Evolutionary conservation across 2,888 invertebrate species (phyloP), one percentile per base, ranked within the genome.

Genomic region (Laothoe populi): DNA sequence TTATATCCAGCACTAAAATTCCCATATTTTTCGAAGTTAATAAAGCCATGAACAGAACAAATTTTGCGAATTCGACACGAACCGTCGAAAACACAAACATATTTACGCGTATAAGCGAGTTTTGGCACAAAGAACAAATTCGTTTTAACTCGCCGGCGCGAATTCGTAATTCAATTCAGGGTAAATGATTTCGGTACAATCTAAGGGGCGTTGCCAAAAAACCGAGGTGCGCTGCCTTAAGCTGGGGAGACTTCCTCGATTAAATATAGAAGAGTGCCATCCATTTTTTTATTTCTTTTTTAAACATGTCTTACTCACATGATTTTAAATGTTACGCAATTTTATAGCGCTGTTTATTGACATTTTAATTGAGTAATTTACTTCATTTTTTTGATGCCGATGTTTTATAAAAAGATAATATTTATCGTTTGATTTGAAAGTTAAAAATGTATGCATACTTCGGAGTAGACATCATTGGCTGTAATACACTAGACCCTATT

Each of bases 161-260:
- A 66, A 66, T 72, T 71, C 62, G 66, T 63, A 72, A 74, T 75
- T 62, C 68, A 77, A 75, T 78, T 76, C 61, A 44, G 45, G 57
- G 60, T 64, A 62, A 65, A 61, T 57, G 63, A 44, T 46, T 64
- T 60, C 31, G 46, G 59, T 48, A 46, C 59, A 60, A 31, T 45
- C 45, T 19, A 45, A 21, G 26, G 31, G 10, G 26, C 46, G 23
- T 21, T 13, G 49, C 31, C 49, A 49, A 31, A 49, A 49, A 49
- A 49, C 49, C 31, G 49, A 49, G 49, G 49, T 49, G 49, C 49
- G 49, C 26, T 16, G 49, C 26, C 7, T 24, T 24, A 26, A 26
- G 26, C 16, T 31, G 16, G 48, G 49, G 16, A 49, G n/a, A 31
- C 49, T 49, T 49, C 10, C 26, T 49, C 49, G 31, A 10, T 31